Conservation (phyloP, 2,113 vertebrate genomes). For the Bettongia penicillata region DNA sequence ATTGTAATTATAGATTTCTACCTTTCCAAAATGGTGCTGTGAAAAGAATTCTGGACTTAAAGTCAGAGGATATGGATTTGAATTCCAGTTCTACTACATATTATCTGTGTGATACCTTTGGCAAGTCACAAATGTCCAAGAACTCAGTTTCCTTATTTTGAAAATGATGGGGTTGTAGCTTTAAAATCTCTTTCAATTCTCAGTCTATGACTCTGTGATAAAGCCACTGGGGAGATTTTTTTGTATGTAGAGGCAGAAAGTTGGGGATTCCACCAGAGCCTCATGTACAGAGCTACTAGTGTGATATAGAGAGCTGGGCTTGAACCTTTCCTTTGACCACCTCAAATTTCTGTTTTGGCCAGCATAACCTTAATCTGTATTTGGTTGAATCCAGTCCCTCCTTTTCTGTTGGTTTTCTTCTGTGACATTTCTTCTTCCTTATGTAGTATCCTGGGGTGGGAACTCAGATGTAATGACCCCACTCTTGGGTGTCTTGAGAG, state of each 20-base stretch:
- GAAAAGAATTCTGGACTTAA: neutral
- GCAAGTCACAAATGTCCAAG: neutral
- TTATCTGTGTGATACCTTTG: neutral
- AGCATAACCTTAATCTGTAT: neutral
- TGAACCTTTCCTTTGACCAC: neutral
- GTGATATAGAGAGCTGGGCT: neutral
- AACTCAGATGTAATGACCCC: neutral
- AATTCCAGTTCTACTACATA: neutral
- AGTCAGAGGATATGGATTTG: neutral
- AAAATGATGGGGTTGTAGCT: neutral
- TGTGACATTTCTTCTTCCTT: neutral
- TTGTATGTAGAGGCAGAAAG: neutral
- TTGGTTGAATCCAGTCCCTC: neutral
- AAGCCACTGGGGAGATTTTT: neutral
- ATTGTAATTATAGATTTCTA: neutral
- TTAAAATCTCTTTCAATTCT: neutral
- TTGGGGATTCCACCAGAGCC: neutral
- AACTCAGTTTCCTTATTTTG: neutral
- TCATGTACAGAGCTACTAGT: neutral
- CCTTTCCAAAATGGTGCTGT: neutral
- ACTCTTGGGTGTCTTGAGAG: neutral
- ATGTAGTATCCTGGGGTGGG: neutral
- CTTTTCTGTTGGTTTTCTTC: neutral
- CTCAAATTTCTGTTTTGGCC: neutral
- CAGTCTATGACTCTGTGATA: neutral